Percentiles rank a stretch among this genome's conserved stretches.
phyloP scores from a whole-genome alignment of 2,797 vertebrate genomes.

The Poeciliopsis gracilis region DNA sequence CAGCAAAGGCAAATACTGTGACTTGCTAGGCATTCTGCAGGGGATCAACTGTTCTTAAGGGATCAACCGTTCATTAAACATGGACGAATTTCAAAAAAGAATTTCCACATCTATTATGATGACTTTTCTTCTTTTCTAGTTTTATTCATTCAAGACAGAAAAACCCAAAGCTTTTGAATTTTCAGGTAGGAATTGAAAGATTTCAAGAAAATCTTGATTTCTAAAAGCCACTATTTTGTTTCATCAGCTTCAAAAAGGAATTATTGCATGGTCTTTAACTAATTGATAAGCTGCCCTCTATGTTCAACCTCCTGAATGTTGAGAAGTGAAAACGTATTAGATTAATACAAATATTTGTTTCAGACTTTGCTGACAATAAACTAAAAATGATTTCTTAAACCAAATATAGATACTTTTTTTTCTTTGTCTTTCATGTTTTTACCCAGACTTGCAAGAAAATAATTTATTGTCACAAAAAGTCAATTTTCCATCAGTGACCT shows the following conservation, averaged over 20 bases:
- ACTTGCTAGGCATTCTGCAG: constrained; percentile 36
- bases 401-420: not conserved
- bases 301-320: not conserved
- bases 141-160: constrained; percentile 14
- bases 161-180: not conserved
- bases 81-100: constrained; percentile 18
- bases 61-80: constrained; percentile 51
- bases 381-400: not conserved
- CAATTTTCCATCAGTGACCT: not conserved
- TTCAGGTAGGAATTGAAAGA: constrained; percentile 19
- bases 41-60: constrained; percentile 57
- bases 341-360: not conserved
- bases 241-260: constrained; percentile 36
- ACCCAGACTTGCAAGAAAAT: not conserved
- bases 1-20: constrained; percentile 46
- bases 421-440: not conserved
- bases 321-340: not conserved
- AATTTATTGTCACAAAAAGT: not conserved
- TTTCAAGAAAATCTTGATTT: constrained; percentile 33
- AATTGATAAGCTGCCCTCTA: not conserved
- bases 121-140: constrained; percentile 30
- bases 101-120: constrained; percentile 17
- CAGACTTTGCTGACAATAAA: not conserved
- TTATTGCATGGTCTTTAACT: not conserved
- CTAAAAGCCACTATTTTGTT: constrained; percentile 32